Evolutionary conservation across 2,888 invertebrate species (phyloP).

Genomic region (Iphiclides podalirius): DNA sequence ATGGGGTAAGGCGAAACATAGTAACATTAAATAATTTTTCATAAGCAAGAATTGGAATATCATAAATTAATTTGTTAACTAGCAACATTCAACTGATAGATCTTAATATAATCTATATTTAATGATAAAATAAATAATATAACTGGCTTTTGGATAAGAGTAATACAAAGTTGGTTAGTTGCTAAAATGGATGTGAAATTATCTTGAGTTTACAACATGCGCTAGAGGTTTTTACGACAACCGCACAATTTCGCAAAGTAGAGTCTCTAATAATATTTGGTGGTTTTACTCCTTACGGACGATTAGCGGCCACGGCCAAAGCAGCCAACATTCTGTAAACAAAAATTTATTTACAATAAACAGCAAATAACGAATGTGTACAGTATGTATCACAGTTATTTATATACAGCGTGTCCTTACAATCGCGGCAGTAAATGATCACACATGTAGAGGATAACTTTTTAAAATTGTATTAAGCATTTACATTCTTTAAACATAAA

Average conservation of each 20-base stretch:
- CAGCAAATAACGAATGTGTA: too few species aligned
- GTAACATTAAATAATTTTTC: not conserved
- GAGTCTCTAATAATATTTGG: conserved; percentile 3
- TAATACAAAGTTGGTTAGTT: not conserved
- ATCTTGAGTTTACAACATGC: too few species aligned
- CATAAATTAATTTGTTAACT: not conserved
- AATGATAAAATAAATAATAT: not conserved
- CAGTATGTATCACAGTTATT: too few species aligned
- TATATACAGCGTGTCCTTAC: too few species aligned
- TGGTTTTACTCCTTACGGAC: not conserved
- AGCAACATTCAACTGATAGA: not conserved
- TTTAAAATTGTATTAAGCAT: too few species aligned
- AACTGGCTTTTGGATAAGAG: not conserved
- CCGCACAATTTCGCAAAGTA: not conserved
- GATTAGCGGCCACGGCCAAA: not conserved
- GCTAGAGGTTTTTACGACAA: too few species aligned
- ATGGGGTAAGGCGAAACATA: not conserved
- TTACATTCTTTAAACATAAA: too few species aligned
- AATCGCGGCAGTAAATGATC: too few species aligned
- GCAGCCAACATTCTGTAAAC: not conserved
- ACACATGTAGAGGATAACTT: too few species aligned
- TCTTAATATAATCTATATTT: not conserved
- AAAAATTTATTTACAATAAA: too few species aligned
- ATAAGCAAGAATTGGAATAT: not conserved
- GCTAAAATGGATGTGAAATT: not conserved